A percentile compares a stretch with the other conserved stretches of the same genome.
phyloP scores from a whole-genome alignment of 2,113 vertebrate genomes.

The Macquaria ambigua region DNA sequence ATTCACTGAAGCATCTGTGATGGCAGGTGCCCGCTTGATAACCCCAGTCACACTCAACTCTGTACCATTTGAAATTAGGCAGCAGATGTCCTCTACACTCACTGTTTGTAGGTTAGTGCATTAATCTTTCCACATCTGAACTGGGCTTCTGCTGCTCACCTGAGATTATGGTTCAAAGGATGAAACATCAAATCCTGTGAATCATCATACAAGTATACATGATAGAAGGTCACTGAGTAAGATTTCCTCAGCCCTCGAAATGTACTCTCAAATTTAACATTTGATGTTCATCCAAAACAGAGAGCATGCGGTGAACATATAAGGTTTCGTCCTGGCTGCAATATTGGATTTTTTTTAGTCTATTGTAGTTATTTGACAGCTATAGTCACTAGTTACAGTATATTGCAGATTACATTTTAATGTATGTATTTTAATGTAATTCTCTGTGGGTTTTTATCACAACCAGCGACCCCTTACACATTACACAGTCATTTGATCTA shows the following conservation, averaged over 20 bases:
- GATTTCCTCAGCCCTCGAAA: slow-evolving; percentile 1
- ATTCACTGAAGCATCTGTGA: slow-evolving; percentile 59
- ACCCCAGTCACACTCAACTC: slow-evolving; percentile 37
- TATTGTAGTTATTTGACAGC: not conserved
- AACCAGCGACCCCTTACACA: not conserved
- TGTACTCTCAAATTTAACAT: slow-evolving; percentile 13
- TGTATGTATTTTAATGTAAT: no score
- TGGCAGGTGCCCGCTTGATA: slow-evolving; percentile 55
- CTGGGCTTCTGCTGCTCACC: slow-evolving; percentile 3
- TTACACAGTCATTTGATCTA: not conserved
- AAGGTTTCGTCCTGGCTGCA: not conserved
- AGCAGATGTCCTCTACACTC: slow-evolving; percentile 37
- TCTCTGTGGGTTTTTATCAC: not conserved
- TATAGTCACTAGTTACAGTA: no score
- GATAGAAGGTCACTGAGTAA: not conserved
- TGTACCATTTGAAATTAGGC: slow-evolving; percentile 13
- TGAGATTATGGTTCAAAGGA: slow-evolving; percentile 10
- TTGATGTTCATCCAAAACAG: slow-evolving; percentile 9
- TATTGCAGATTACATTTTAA: not conserved
- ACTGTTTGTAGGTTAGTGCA: slow-evolving; percentile 27
- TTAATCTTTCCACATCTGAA: slow-evolving; percentile 13
- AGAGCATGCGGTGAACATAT: slow-evolving; percentile 31
- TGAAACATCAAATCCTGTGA: not conserved
- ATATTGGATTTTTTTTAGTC: not conserved
- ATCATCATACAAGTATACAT: not conserved